A percentile compares a stretch with the other conserved stretches of the same genome.
Conservation (phyloP, 2,888 invertebrate genomes). For the Eupelmus urozonus region DNA sequence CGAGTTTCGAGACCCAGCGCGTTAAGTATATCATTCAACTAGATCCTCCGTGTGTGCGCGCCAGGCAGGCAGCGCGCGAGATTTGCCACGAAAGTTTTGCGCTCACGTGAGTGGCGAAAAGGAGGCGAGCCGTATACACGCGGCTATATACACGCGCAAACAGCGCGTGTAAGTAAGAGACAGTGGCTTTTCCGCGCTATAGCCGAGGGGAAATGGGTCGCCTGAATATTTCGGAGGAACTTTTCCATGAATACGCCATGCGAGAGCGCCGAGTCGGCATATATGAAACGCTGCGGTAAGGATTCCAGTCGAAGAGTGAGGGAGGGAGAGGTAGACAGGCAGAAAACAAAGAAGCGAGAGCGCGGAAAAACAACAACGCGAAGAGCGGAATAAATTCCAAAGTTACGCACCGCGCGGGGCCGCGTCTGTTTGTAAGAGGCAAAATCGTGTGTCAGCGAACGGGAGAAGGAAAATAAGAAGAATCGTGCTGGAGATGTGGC, state of each 20-base stretch:
- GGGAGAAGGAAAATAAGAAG: not conserved
- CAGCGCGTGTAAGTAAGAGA: not conserved
- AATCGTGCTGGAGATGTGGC: not conserved
- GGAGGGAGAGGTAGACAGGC: constrained; percentile 38
- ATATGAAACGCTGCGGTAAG: constrained; percentile 61
- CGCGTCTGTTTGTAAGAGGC: no score
- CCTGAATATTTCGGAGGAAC: constrained; percentile 66
- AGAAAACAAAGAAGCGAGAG: constrained; percentile 21
- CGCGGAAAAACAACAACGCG: constrained; percentile 42
- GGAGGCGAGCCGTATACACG: no score
- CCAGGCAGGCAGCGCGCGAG: no score
- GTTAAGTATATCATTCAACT: no score
- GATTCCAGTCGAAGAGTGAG: not conserved
- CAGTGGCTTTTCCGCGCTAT: not conserved
- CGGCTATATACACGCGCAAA: not conserved
- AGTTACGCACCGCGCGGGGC: constrained; percentile 49
- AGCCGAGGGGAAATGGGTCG: constrained; percentile 32
- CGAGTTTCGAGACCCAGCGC: no score
- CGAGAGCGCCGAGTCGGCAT: constrained; percentile 45
- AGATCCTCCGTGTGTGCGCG: no score
- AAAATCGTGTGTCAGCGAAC: no score
- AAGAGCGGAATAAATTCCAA: constrained; percentile 60
- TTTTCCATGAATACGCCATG: constrained; percentile 70
- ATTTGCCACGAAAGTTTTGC: no score
- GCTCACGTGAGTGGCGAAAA: no score